phyloP scores from a whole-genome alignment of 92 coral and sea anemone species.

The Nematostella vectensis region DNA sequence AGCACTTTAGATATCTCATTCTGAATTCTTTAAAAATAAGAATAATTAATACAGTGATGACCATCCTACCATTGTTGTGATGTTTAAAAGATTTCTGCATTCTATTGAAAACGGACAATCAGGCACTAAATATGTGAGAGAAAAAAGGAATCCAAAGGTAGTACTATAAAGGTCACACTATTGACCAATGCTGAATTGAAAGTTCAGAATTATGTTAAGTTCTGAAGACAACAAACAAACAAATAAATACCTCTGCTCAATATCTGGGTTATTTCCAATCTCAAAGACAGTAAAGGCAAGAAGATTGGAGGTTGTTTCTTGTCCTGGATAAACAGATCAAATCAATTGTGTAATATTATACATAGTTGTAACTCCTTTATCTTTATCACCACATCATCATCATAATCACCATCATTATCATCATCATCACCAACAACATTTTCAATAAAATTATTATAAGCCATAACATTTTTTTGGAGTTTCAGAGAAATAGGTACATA shows the following conservation, averaged over 20 bases:
- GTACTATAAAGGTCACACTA: too few species aligned
- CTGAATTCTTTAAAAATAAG: conserved; percentile 38
- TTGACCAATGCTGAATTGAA: too few species aligned
- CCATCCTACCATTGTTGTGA: background rate
- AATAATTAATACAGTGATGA: background rate
- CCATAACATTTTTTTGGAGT: too few species aligned
- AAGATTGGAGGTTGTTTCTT: conserved; percentile 63
- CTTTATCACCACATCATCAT: background rate
- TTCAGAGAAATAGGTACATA: too few species aligned
- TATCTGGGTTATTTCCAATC: conserved; percentile 35
- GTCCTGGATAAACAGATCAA: conserved; percentile 24
- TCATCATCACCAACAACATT: conserved; percentile 3
- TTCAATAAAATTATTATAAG: background rate
- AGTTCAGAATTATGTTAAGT: too few species aligned
- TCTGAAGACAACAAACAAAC: background rate
- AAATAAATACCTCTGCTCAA: conserved; percentile 35
- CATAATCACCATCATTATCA: too few species aligned
- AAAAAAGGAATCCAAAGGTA: too few species aligned
- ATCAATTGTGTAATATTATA: background rate
- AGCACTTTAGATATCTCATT: conserved; percentile 48
- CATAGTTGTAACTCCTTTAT: background rate
- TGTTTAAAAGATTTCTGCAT: too few species aligned
- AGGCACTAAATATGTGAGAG: too few species aligned
- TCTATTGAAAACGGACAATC: too few species aligned
- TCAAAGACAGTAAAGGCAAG: conserved; percentile 60